Evolutionary conservation across 2,888 invertebrate genomes (phyloP), one percentile per base, ranked within the genome.

Genomic region (Troides helena): DNA sequence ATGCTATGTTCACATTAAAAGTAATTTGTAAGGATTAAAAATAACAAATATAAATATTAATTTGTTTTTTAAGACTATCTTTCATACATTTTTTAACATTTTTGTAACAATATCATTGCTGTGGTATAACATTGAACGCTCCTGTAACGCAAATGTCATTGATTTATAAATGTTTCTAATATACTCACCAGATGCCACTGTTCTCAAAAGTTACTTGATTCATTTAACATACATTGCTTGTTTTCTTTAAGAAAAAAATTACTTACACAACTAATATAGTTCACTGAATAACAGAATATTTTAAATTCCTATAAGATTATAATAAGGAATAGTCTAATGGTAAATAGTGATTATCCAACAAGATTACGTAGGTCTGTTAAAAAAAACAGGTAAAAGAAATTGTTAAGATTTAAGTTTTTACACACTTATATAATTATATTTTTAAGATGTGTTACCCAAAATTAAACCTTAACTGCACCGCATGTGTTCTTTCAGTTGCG

Each of bases 401-500:
- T 65, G 39, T 43, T 25, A 25, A 39, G 36, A 59, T 64, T 63
- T 65, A 53, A 64, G 46, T 60, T 69, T 69, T 69, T 63, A 62
- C 69, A 69, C 43, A 69, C 68, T 69, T 65, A 65, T 56, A 56
- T 69, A 79, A 78, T 81, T 81, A 75, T 77, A 74, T 72, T 76
- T 75, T 72, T 72, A 68, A 69, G 66, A 64, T 64, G 62, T 73
- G 79, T 82, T 84, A 88, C 86, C 88, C 86, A 78, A 93, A 90
- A 85, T 87, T 92, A 88, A 88, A 89, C 92, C 87, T 80, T 92
- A 90, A 79, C 80, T 84, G 83, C 84, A 87, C 88, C 90, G 88
- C 93, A 92, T 93, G 93, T 92, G 87, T 87, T 88, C 84, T 87
- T 91, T 86, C 90, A 93, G 92, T 92, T 91, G 92, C 89, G 90